Evolutionary conservation across 2,113 vertebrate species (phyloP).

Genomic region (Caracal caracal): DNA sequence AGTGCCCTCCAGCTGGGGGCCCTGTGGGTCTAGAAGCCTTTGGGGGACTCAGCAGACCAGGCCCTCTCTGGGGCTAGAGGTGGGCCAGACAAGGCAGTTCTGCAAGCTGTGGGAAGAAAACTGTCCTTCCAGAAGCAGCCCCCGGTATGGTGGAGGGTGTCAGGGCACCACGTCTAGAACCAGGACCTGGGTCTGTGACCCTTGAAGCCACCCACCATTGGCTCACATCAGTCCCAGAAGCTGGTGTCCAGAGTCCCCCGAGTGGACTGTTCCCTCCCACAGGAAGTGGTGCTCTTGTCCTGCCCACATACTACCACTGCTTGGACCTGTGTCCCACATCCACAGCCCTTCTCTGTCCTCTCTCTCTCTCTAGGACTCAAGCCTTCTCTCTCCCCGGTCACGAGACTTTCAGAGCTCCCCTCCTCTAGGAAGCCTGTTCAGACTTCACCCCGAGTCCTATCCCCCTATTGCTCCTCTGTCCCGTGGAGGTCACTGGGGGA

Average conservation of each 20-base stretch:
- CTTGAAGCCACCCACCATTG: background rate
- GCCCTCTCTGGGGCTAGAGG: background rate
- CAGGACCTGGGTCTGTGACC: background rate
- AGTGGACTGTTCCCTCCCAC: background rate
- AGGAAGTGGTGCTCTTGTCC: background rate
- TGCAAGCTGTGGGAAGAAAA: background rate
- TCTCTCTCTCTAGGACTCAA: background rate
- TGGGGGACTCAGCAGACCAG: background rate
- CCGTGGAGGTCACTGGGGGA: background rate
- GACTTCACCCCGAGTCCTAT: background rate
- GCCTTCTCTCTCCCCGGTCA: background rate
- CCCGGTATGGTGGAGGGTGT: background rate
- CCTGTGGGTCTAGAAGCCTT: background rate
- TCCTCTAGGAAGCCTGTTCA: background rate
- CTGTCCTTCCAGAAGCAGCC: background rate
- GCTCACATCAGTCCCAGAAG: too few relatives aligned
- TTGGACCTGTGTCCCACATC: background rate
- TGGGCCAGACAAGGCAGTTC: background rate
- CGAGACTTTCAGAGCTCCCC: background rate
- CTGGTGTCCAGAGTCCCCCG: background rate
- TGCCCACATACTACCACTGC: accelerated
- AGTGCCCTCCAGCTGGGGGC: background rate
- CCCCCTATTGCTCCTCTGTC: background rate
- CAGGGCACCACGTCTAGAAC: background rate
- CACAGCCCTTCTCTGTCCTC: background rate